phyloP scores from a whole-genome alignment of 1,140 invertebrate genomes.

The Drosophila orena region DNA sequence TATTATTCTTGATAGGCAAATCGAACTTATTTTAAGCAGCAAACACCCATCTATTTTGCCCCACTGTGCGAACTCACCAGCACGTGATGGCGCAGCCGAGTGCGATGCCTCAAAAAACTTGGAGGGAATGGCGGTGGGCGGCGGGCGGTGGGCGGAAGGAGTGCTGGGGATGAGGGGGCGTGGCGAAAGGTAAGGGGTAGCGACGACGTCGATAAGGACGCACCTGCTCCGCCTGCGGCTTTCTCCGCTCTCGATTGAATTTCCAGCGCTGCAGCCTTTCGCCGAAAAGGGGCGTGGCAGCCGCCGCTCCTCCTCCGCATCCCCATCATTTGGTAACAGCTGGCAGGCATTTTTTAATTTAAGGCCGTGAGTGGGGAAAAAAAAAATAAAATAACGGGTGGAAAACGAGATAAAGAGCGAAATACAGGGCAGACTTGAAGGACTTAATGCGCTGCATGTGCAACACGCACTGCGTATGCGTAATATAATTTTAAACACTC shows the following conservation, averaged over 20 bases:
- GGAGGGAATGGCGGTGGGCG: neutral
- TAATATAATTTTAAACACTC: constrained; percentile 61
- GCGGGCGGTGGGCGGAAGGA: neutral
- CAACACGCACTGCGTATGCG: constrained; percentile 47
- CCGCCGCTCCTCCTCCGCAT: neutral
- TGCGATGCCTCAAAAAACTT: constrained; percentile 23
- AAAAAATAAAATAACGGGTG: constrained; percentile 13
- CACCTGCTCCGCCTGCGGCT: constrained; percentile 64
- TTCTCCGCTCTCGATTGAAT: constrained; percentile 67
- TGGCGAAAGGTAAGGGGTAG: neutral
- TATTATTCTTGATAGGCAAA: too few species aligned
- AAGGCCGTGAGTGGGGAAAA: constrained; percentile 17
- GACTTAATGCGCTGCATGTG: constrained; percentile 25
- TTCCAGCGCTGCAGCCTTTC: constrained; percentile 31
- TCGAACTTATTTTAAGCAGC: neutral
- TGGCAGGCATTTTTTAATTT: constrained; percentile 69
- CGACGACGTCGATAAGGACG: constrained; percentile 49
- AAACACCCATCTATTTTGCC: neutral
- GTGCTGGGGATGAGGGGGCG: too few species aligned
- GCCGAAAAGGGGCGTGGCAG: constrained; percentile 14
- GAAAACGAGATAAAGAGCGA: neutral
- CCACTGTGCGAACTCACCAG: constrained; percentile 25
- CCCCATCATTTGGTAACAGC: constrained; percentile 53
- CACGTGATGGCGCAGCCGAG: constrained; percentile 31
- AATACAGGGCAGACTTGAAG: constrained; percentile 23